Percentiles rank a stretch among this genome's conserved stretches.
Conservation (phyloP, 2,888 invertebrate species). For the Dugesia japonica region DNA sequence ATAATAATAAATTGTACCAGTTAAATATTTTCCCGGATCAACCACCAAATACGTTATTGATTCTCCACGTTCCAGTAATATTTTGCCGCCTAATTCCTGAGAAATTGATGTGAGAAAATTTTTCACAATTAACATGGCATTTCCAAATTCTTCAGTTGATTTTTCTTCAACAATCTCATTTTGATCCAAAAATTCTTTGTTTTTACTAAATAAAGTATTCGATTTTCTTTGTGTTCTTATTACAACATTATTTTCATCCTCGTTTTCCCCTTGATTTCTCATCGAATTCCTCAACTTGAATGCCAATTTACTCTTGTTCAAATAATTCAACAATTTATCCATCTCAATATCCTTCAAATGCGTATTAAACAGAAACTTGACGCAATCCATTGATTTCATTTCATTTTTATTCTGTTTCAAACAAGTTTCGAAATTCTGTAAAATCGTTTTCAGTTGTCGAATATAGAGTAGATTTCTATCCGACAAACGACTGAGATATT, state of each 20-base stretch:
- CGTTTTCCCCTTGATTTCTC: not conserved
- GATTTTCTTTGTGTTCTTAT: not conserved
- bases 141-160: not conserved
- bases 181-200: too few relatives aligned
- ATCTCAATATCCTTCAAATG: not conserved
- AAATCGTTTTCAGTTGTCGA: not conserved
- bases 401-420: not conserved
- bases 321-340: not conserved
- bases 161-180: not conserved
- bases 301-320: not conserved
- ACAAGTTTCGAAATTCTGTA: not conserved
- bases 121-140: not conserved
- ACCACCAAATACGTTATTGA: slow-evolving; percentile 26
- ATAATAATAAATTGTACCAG: too few relatives aligned
- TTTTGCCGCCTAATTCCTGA: not conserved
- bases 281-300: not conserved
- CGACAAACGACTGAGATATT: slow-evolving; percentile 55
- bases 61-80: not conserved
- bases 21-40: slow-evolving; percentile 24
- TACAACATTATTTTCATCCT: too few relatives aligned
- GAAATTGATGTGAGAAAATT: not conserved
- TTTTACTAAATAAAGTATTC: too few relatives aligned
- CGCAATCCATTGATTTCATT: not conserved
- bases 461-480: slow-evolving; percentile 56
- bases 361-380: not conserved